Evolutionary conservation across 2,113 vertebrate species (phyloP), one percentile per base, ranked within the genome.

Genomic region (Bambusicola thoracicus): DNA sequence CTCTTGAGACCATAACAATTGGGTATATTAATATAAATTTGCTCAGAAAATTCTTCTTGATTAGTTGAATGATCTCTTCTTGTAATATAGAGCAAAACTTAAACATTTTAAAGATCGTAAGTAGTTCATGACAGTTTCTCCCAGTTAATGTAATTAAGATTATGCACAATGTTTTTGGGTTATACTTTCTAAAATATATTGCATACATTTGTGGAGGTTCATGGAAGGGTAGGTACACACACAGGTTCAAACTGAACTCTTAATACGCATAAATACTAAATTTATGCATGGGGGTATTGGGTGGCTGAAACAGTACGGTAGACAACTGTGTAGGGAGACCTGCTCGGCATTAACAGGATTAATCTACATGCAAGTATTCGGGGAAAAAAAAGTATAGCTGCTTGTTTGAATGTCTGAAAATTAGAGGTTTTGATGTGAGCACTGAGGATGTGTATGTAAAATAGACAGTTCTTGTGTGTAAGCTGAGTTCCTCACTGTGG

Each of bases 1-100:
- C 96, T 98, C 96, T 94, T 92, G 95, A 97, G 96, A 97, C 96
- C 65, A 27, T 95, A 97, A 94, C 95, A 98, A 96, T 95, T 96
- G 96, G 94, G 95, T 97, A 97, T 97, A 98, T 97, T 97, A 98
- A 97, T 97, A 98, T 96, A 96, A 97, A 98, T 97, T 97, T 96
- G 92, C 96, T 97, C 97, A 85, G 95, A 97, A 98, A 98, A 98
- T 96, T 96, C 91, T 94, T 96, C 95, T 97, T 96, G 85, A 94
- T 96, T 93, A 97, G 81, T 95, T 97, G 94, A 96, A 97, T 95
- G 94, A 96, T 96, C 93, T 97, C 85, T 85, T 96, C 34, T 90
- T 87, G 75, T 80, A 93, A 75, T 91, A 85, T 95, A 96, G 96
- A 96, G 96, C 70, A 89, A 97, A 98, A 96, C 89, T 94, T 96